Evolutionary conservation across 2,888 invertebrate species (phyloP).

Genomic region (Xestia rhomboidea): DNA sequence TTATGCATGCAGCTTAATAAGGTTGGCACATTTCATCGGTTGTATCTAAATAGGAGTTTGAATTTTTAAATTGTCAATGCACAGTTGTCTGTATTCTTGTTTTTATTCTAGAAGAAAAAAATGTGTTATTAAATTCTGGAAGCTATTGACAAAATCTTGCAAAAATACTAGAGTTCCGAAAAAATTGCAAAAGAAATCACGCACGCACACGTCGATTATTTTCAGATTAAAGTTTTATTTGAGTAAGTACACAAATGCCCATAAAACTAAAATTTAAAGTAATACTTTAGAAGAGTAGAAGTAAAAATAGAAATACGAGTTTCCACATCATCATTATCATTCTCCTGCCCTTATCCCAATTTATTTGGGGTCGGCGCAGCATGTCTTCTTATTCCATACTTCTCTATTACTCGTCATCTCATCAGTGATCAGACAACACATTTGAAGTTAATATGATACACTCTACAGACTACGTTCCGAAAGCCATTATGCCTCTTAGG

Average conservation of each 20-base stretch:
- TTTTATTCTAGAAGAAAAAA: conserved; percentile 7
- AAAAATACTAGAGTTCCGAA: neutral
- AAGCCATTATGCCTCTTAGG: neutral
- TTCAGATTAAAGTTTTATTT: neutral
- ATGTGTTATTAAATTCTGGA: neutral
- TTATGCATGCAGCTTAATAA: conserved; percentile 61
- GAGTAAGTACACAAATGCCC: neutral
- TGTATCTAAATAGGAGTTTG: conserved; percentile 27
- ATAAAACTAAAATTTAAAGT: neutral
- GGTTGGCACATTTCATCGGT: conserved; percentile 48
- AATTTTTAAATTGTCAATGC: conserved; percentile 53
- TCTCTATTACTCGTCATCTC: too few species aligned
- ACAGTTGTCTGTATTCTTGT: conserved; percentile 35
- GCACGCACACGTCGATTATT: neutral
- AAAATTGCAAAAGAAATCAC: neutral
- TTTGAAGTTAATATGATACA: neutral
- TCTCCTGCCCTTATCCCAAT: too few species aligned
- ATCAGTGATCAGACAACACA: too few species aligned
- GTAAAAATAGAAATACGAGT: neutral
- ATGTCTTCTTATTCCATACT: too few species aligned
- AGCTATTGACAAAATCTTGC: neutral
- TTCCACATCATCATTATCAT: neutral
- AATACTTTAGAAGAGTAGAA: neutral
- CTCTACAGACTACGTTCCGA: neutral
- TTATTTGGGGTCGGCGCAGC: too few species aligned